These are phyloP conservation scores for Antheraea mylitta DNA, from an alignment of 1,140 invertebrate genomes.

Conservation along the genomic window DNA sequence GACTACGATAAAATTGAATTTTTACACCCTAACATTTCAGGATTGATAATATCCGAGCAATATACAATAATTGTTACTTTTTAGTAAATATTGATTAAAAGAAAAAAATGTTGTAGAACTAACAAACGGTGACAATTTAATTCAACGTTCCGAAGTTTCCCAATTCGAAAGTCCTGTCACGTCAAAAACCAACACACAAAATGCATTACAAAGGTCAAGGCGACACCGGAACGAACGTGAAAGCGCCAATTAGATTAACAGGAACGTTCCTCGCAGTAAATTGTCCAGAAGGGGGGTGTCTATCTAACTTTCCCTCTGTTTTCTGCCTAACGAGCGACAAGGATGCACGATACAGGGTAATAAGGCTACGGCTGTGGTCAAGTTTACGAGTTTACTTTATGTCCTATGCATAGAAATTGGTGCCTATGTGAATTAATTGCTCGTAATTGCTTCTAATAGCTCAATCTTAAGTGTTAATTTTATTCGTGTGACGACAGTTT, in stretches of 20 bases:
- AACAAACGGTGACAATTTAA: not conserved
- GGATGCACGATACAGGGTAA: constrained; percentile 37
- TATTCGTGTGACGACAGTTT: not conserved
- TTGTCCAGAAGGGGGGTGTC: constrained; percentile 55
- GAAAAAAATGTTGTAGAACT: not conserved
- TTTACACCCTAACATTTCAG: too few relatives aligned
- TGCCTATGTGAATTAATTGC: constrained; percentile 14
- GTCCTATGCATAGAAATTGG: constrained; percentile 13
- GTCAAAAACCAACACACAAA: constrained; percentile 53
- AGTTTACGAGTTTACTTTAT: constrained; percentile 41
- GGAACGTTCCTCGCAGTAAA: constrained; percentile 51
- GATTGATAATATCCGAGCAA: too few relatives aligned
- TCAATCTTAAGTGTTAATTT: constrained; percentile 11
- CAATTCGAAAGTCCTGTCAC: not conserved
- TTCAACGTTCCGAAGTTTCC: not conserved
- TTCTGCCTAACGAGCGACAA: constrained; percentile 36
- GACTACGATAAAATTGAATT: too few relatives aligned
- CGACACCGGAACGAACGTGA: constrained; percentile 50
- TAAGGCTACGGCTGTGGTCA: constrained; percentile 46
- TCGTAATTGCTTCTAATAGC: constrained; percentile 20
- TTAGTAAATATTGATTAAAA: not conserved
- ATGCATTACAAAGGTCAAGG: constrained; percentile 73
- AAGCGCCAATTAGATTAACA: constrained; percentile 72
- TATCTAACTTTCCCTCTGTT: constrained; percentile 43
- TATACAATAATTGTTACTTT: not conserved